Conservation (phyloP, 2,113 vertebrate genomes). For the Hippocampus mohnikei region DNA sequence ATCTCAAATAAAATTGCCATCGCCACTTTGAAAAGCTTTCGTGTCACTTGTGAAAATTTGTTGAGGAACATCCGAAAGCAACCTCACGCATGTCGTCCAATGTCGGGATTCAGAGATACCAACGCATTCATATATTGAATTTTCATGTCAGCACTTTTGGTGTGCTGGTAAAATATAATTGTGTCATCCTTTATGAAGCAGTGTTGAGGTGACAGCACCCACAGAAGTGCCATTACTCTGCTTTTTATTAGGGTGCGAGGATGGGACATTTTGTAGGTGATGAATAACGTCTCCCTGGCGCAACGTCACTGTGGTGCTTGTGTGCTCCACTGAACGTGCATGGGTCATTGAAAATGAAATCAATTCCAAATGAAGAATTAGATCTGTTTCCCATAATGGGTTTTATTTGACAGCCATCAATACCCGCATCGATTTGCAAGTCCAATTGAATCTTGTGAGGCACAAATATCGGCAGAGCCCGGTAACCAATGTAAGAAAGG, state of each 20-base stretch:
- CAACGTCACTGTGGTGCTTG: conserved; percentile 53
- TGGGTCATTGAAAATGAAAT: conserved; percentile 75
- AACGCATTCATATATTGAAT: conserved; percentile 59
- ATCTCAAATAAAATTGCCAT: conserved; percentile 23
- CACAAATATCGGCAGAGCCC: conserved; percentile 36
- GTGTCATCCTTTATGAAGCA: conserved; percentile 79
- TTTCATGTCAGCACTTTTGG: conserved; percentile 74
- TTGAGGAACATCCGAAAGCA: conserved; percentile 37
- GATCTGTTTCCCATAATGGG: conserved; percentile 62
- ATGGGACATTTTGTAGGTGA: conserved; percentile 64
- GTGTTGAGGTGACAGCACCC: conserved; percentile 73
- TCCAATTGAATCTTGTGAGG: conserved; percentile 46
- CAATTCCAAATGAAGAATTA: conserved; percentile 71
- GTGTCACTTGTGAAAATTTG: conserved; percentile 42
- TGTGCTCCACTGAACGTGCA: conserved; percentile 54
- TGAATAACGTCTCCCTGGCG: conserved; percentile 73
- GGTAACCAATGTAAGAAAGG: conserved; percentile 18
- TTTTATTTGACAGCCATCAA: conserved; percentile 68
- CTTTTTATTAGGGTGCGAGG: conserved; percentile 74
- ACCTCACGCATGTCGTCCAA: conserved; percentile 38
- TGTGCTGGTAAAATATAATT: conserved; percentile 78
- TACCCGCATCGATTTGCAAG: conserved; percentile 60
- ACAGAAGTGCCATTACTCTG: conserved; percentile 76
- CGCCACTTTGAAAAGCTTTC: conserved; percentile 37
- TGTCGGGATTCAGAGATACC: conserved; percentile 58